Percentiles rank a stretch among this genome's conserved stretches.
Evolutionary conservation across 2,797 vertebrate genomes (phyloP).

Genomic region (Nyctibius grandis): DNA sequence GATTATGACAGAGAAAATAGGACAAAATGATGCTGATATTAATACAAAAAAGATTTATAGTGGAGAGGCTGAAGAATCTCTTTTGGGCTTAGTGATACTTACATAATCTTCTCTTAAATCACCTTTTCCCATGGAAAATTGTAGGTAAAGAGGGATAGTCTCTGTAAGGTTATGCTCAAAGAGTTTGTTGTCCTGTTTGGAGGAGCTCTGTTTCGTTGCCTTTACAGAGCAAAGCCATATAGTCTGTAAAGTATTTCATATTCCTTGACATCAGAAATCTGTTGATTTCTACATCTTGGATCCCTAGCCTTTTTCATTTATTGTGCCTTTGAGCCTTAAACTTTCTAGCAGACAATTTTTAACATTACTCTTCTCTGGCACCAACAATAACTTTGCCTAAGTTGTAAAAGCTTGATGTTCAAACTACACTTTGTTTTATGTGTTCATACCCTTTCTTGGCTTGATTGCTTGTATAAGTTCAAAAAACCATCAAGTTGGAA

Average conservation of each 20-base stretch:
- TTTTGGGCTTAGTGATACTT: not conserved
- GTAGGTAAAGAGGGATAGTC: not conserved
- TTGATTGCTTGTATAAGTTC: conserved; percentile 46
- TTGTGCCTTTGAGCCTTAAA: conserved; percentile 51
- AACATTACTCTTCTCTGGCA: conserved; percentile 27
- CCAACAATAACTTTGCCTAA: conserved; percentile 42
- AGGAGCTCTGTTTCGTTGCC: not conserved
- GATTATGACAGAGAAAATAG: not conserved
- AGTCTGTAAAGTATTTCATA: not conserved
- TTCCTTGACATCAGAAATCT: not conserved
- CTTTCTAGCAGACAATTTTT: conserved; percentile 24
- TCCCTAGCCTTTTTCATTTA: conserved; percentile 14
- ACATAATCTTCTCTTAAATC: not conserved
- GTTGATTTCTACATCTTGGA: not conserved
- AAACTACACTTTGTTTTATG: conserved; percentile 21
- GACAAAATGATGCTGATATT: not conserved
- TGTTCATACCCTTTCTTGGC: conserved; percentile 30
- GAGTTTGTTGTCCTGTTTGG: not conserved
- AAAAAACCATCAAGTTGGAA: conserved; percentile 5
- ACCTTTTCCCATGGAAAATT: not conserved
- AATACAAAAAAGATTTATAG: not conserved
- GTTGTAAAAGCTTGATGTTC: conserved; percentile 54
- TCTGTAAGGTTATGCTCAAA: not conserved
- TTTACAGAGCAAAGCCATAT: not conserved
- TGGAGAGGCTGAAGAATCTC: not conserved